Conservation (phyloP, 2,797 vertebrate genomes). For the Xerus rutilus region DNA sequence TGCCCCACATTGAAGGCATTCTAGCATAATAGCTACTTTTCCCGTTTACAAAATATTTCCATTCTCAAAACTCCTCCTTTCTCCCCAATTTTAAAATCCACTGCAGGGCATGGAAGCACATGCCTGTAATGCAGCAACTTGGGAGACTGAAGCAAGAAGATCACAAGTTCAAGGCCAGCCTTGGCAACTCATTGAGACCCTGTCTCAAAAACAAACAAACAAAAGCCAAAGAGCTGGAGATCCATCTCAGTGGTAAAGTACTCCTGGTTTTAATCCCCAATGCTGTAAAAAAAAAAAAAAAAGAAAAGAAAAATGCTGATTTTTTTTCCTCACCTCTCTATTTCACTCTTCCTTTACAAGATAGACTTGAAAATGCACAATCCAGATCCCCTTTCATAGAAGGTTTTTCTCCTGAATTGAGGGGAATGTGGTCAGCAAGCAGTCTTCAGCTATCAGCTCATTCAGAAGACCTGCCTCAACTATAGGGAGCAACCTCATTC, state of each 20-base stretch:
- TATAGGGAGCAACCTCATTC: not conserved
- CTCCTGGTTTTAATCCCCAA: too few species aligned
- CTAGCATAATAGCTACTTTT: not conserved
- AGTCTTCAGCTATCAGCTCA: too few species aligned
- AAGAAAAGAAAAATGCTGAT: not conserved
- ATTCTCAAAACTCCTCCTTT: not conserved
- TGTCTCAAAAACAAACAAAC: too few species aligned
- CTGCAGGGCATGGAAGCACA: not conserved
- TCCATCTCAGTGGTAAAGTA: too few species aligned
- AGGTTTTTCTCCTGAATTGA: not conserved
- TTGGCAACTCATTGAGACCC: too few species aligned
- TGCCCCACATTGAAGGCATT: not conserved
- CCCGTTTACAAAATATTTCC: not conserved
- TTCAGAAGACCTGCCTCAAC: too few species aligned
- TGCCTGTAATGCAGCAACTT: too few species aligned
- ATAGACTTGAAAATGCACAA: not conserved
- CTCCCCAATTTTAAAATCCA: not conserved
- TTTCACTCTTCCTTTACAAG: not conserved
- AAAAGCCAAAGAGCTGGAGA: too few species aligned
- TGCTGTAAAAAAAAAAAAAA: not conserved
- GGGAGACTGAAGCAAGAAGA: too few species aligned
- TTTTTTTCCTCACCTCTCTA: not conserved
- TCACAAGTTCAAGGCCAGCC: too few species aligned
- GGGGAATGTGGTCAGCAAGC: too few species aligned
- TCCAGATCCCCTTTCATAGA: too few species aligned